These are phyloP conservation scores for Ceratina japonica DNA, from an alignment of 1,140 invertebrate genomes.

Conservation along the genomic window DNA sequence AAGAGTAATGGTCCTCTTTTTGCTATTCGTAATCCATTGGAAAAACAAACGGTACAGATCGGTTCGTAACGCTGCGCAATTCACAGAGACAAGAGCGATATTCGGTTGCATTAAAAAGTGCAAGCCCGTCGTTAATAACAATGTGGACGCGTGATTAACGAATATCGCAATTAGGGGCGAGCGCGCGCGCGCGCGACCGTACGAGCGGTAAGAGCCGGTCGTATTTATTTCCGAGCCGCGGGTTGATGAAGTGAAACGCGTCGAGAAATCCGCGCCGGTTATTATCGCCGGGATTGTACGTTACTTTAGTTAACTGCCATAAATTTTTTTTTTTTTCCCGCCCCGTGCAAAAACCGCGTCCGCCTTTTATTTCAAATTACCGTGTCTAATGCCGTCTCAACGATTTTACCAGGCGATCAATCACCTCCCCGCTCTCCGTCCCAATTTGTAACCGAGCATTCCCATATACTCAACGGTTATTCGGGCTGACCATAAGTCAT, in stretches of 20 bases:
- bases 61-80: no score
- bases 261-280: slow-evolving; percentile 23
- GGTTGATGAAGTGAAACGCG: slow-evolving; percentile 31
- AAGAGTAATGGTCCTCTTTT: no score
- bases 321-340: not conserved
- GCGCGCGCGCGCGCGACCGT: not conserved
- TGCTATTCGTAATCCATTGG: no score
- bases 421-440: not conserved
- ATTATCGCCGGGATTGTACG: slow-evolving; percentile 5
- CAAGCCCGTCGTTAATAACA: slow-evolving; percentile 13
- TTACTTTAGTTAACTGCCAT: slow-evolving; percentile 5
- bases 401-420: not conserved
- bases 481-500: not conserved
- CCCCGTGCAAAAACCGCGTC: not conserved
- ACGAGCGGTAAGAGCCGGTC: not conserved
- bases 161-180: slow-evolving; percentile 31
- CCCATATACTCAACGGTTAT: not conserved
- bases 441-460: no score
- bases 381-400: not conserved
- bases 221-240: slow-evolving; percentile 16
- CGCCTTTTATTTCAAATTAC: not conserved
- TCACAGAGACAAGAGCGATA: no score
- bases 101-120: slow-evolving; percentile 5
- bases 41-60: no score
- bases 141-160: slow-evolving; percentile 1